These are phyloP conservation scores for Trialeurodes vaporariorum DNA, from an alignment of 1,140 invertebrate genomes.

Conservation along the genomic window DNA sequence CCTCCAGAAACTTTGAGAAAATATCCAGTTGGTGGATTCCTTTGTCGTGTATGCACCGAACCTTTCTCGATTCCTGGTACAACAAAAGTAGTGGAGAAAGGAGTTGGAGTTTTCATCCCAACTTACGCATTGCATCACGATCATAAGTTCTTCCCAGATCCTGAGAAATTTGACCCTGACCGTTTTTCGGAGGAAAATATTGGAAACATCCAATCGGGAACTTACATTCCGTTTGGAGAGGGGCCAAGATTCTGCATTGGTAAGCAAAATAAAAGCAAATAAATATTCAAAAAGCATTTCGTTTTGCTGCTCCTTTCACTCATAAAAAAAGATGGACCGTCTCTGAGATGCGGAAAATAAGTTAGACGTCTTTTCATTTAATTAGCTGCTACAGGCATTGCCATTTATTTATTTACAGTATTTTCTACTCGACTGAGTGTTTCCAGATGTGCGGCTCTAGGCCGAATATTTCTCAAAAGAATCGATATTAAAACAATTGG, in stretches of 20 bases:
- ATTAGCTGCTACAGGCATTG: too few relatives aligned
- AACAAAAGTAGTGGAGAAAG: constrained; percentile 44
- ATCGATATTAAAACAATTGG: too few relatives aligned
- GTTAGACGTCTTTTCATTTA: too few relatives aligned
- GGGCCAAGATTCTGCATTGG: constrained; percentile 59
- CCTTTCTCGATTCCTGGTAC: constrained; percentile 42
- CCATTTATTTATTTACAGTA: too few relatives aligned
- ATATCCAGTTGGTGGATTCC: constrained; percentile 36
- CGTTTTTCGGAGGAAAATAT: constrained; percentile 41
- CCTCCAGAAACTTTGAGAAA: constrained; percentile 19
- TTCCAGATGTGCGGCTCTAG: too few relatives aligned
- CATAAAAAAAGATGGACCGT: too few relatives aligned
- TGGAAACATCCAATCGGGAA: constrained; percentile 27
- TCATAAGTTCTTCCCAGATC: constrained; percentile 39
- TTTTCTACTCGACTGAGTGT: too few relatives aligned
- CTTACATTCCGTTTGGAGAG: constrained; percentile 63
- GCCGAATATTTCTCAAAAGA: too few relatives aligned
- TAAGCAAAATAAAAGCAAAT: constrained; percentile 22
- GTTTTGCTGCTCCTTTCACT: too few relatives aligned
- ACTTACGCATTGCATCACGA: constrained; percentile 44
- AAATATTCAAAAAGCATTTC: too few relatives aligned
- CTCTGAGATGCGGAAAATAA: too few relatives aligned
- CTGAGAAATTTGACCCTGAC: constrained; percentile 44
- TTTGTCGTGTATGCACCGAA: constrained; percentile 35
- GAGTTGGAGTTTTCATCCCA: constrained; percentile 45